Evolutionary conservation across 2,888 invertebrate species (phyloP).

Genomic region (Drosophila seclusa): DNA sequence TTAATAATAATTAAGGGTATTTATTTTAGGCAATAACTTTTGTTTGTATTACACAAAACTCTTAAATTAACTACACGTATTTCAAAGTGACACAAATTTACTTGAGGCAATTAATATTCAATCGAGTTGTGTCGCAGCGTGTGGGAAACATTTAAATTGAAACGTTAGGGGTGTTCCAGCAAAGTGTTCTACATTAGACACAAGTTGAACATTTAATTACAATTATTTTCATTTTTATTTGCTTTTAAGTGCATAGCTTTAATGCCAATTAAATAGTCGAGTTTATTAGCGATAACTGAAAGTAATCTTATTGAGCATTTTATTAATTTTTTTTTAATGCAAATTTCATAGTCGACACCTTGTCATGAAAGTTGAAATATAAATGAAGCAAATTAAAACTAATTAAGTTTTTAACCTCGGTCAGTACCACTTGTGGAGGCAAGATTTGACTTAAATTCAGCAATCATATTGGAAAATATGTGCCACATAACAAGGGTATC

Average conservation of each 20-base stretch:
- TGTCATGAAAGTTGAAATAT: background rate
- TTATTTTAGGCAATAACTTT: conserved; percentile 22
- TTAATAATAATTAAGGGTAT: conserved; percentile 51
- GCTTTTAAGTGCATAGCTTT: background rate
- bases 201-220: conserved; percentile 17
- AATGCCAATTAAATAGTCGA: background rate
- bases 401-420: background rate
- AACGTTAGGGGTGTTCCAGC: conserved; percentile 18
- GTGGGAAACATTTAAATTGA: conserved; percentile 9
- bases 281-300: background rate
- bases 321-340: background rate
- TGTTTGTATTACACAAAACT: conserved; percentile 30
- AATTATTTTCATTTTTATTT: conserved; percentile 11
- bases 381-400: background rate
- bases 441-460: background rate
- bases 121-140: conserved; percentile 4
- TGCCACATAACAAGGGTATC: background rate
- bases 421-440: background rate
- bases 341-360: background rate
- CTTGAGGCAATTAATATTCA: conserved; percentile 7
- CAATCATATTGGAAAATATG: background rate
- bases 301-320: conserved; percentile 1
- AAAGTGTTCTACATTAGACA: conserved; percentile 26
- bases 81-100: conserved; percentile 44
- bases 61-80: conserved; percentile 56